These are phyloP conservation scores for Cheilosia urbana DNA, from an alignment of 2,888 invertebrate species.

Conservation along the genomic window DNA sequence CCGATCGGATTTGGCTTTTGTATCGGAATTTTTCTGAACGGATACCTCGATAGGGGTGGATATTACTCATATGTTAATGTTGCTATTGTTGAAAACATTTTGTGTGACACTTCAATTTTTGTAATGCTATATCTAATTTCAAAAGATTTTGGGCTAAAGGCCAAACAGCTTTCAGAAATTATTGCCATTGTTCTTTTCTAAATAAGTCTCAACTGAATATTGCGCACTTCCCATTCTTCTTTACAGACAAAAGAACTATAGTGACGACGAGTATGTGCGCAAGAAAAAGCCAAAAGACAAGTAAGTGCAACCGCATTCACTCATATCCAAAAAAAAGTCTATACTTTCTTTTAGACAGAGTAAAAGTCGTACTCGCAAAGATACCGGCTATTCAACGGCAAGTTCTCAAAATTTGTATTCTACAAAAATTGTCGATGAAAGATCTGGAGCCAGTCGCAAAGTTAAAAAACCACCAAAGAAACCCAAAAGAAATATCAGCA, in stretches of 20 bases:
- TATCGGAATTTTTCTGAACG: too few species aligned
- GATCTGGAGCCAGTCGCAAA: conserved; percentile 79
- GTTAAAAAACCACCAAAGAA: conserved; percentile 81
- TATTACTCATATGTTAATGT: too few species aligned
- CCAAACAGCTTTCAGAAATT: too few species aligned
- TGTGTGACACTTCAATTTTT: too few species aligned
- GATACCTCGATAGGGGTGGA: too few species aligned
- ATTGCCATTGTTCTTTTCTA: too few species aligned
- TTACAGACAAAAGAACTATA: conserved; percentile 80
- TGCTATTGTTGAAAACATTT: too few species aligned
- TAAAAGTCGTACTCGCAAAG: conserved; percentile 84
- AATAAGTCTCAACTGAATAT: background rate
- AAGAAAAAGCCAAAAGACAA: conserved; percentile 81
- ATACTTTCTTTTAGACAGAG: conserved; percentile 55
- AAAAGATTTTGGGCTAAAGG: too few species aligned
- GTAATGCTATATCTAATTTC: too few species aligned
- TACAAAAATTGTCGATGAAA: conserved; percentile 79
- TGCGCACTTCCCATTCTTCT: background rate
- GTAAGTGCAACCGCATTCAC: conserved; percentile 63
- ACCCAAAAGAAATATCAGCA: conserved; percentile 79
- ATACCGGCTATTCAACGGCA: conserved; percentile 89
- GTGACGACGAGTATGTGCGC: conserved; percentile 80
- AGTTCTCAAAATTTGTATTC: conserved; percentile 86
- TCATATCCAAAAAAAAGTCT: background rate
- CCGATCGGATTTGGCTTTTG: too few species aligned